Percentiles rank a stretch among this genome's conserved stretches.
phyloP scores from a whole-genome alignment of 2,797 vertebrate genomes.

The Cossypha polioptera region DNA sequence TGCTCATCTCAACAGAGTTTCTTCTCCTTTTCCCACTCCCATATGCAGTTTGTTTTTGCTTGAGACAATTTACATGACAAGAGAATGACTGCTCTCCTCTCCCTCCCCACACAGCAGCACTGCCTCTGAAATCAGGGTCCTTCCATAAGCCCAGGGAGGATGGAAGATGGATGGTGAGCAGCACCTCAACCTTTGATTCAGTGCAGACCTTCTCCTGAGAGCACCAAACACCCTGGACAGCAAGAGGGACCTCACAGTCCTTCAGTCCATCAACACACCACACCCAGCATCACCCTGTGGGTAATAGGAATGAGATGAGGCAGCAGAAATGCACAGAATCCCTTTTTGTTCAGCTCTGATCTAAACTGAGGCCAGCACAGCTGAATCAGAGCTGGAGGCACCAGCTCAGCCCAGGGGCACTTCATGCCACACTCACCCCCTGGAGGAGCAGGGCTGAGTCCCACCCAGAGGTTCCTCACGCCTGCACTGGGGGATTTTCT shows the following conservation, averaged over 20 bases:
- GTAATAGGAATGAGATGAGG: background rate
- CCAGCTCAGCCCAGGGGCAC: background rate
- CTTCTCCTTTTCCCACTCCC: background rate
- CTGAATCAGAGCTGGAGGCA: background rate
- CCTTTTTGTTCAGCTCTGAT: background rate
- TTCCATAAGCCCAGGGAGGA: background rate
- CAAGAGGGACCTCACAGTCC: background rate
- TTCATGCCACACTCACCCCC: rapidly evolving
- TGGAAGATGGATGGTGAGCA: background rate
- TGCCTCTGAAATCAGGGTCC: background rate
- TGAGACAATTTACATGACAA: background rate
- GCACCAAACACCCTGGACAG: background rate
- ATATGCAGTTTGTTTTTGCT: background rate
- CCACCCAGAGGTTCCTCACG: rapidly evolving
- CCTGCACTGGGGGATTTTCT: background rate
- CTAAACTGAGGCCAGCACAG: background rate
- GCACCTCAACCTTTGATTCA: background rate
- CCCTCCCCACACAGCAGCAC: background rate
- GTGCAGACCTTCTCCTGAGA: background rate
- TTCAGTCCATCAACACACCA: background rate
- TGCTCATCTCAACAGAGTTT: background rate
- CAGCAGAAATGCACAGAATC: background rate
- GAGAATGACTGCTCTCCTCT: background rate
- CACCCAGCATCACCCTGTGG: background rate
- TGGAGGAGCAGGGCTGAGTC: background rate